A percentile compares a stretch with the other conserved stretches of the same genome.
These are phyloP conservation scores for Melanophora roralis DNA, from an alignment of 2,888 invertebrate genomes.

Conservation along the genomic window DNA sequence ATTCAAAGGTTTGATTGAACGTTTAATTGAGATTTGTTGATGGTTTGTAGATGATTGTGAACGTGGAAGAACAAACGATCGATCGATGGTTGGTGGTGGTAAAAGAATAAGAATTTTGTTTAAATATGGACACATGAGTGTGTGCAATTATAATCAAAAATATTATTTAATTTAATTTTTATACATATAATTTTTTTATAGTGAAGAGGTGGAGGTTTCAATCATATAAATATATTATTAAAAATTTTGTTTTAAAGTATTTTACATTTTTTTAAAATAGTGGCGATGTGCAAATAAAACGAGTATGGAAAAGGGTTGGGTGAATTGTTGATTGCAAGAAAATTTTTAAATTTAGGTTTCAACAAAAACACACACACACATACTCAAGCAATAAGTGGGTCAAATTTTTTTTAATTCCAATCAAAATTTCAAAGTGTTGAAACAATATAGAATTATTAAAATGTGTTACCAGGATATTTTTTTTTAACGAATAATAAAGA, in stretches of 20 bases:
- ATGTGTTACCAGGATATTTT: conserved; percentile 24
- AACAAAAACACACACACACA: conserved; percentile 25
- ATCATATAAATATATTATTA: background rate
- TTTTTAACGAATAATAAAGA: conserved; percentile 27
- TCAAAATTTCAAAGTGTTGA: background rate
- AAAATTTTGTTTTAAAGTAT: background rate
- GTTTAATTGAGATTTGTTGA: conserved; percentile 34
- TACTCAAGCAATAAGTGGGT: conserved; percentile 41
- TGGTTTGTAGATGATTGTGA: conserved; percentile 22
- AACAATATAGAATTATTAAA: background rate
- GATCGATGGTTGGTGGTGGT: conserved; percentile 43
- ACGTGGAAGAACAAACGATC: conserved; percentile 13
- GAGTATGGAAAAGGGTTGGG: background rate
- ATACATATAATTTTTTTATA: background rate
- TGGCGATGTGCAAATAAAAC: conserved; percentile 10
- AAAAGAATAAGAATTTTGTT: conserved; percentile 23
- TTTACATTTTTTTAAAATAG: background rate
- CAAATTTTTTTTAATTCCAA: background rate
- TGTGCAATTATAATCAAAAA: conserved; percentile 23
- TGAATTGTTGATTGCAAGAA: conserved; percentile 12
- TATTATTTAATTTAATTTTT: background rate
- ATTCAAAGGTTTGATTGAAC: conserved; percentile 10
- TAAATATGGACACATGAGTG: conserved; percentile 33
- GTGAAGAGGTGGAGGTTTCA: background rate
- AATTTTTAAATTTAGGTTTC: conserved; percentile 23